These are phyloP conservation scores for Sminthurinus aureus DNA, from an alignment of 2,888 invertebrate genomes.

Conservation along the genomic window DNA sequence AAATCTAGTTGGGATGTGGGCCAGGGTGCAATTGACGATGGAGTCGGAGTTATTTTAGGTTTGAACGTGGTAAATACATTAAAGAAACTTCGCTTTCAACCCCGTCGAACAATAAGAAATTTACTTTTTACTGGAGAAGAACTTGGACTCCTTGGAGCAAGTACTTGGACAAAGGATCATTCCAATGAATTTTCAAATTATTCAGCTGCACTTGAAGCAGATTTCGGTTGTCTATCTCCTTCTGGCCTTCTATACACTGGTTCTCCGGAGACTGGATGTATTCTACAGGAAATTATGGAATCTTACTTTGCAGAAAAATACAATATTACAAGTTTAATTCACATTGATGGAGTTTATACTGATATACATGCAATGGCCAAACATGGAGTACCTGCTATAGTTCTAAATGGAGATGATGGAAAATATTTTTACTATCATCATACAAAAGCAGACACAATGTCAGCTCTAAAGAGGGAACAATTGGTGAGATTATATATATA, in stretches of 20 bases:
- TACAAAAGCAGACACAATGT: conserved; percentile 62
- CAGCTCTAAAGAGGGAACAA: too few species aligned
- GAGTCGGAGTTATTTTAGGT: conserved; percentile 80
- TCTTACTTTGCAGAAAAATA: conserved; percentile 74
- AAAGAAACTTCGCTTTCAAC: conserved; percentile 70
- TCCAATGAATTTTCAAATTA: conserved; percentile 69
- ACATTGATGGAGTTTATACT: conserved; percentile 70
- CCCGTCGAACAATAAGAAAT: conserved; percentile 75
- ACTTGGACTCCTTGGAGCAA: conserved; percentile 75
- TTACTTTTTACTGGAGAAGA: conserved; percentile 87
- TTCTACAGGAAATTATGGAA: conserved; percentile 73
- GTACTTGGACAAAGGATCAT: conserved; percentile 74
- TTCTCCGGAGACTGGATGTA: conserved; percentile 70
- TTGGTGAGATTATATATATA: too few species aligned
- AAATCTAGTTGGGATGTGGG: conserved; percentile 69
- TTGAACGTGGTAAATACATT: conserved; percentile 77
- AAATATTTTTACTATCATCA: conserved; percentile 82
- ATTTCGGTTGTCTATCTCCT: conserved; percentile 75
- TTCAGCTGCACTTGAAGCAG: conserved; percentile 82
- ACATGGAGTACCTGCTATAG: conserved; percentile 75
- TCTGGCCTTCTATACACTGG: conserved; percentile 75
- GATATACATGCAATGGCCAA: conserved; percentile 72
- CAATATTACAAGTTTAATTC: conserved; percentile 62
- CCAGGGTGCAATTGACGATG: conserved; percentile 79
- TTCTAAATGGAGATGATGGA: conserved; percentile 73